Evolutionary conservation across 2,888 invertebrate genomes (phyloP), one percentile per base, ranked within the genome.

Genomic region (Drosophila histrio): DNA sequence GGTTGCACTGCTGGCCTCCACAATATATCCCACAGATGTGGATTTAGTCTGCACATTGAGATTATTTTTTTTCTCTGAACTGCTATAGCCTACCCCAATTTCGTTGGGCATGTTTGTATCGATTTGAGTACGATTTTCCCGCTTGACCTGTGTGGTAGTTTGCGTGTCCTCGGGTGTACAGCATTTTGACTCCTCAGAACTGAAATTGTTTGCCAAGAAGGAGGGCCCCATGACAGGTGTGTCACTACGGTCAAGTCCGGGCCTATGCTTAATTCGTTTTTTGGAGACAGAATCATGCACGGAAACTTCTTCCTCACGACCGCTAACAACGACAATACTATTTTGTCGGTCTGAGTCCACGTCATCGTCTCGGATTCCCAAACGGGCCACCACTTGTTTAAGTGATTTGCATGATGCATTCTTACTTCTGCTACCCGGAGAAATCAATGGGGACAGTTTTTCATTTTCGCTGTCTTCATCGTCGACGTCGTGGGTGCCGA

Each of bases 381-480:
- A 53, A 8, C 49, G 66, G 28, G 72, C 71, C 8, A 76, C 82
- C 34, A 72, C 77, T 39, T 75, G 78, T 46, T 84, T 84, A 11
- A 88, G 56, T 5, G 88, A 64, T 54, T 89, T 87, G 43, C 52
- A 72, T 4, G 79, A 68, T 22, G 69, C 58, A 24, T 66, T 76
- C 43, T 89, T 87, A 47, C 72, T 74, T 41, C 83, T 85, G 52
- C 65, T 87, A 3, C 82, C 86, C 0, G 90, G 85, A 39, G 90
- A 89, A 0, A 97, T 92, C 28, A 97, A 91, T 15, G 97, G 97
- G 15, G 96, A 96, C 56, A 96, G 91, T 79, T 96, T 95, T 91
- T 97, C 97, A 47, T 95, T 95, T 91, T 97, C 96, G 89, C 96
- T 96, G 89, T 96, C 96, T 76, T 95, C 95, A 86, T 95, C 96